A percentile compares a stretch with the other conserved stretches of the same genome.
Conservation (phyloP, 2,113 vertebrate species). For the Bambusicola thoracicus region DNA sequence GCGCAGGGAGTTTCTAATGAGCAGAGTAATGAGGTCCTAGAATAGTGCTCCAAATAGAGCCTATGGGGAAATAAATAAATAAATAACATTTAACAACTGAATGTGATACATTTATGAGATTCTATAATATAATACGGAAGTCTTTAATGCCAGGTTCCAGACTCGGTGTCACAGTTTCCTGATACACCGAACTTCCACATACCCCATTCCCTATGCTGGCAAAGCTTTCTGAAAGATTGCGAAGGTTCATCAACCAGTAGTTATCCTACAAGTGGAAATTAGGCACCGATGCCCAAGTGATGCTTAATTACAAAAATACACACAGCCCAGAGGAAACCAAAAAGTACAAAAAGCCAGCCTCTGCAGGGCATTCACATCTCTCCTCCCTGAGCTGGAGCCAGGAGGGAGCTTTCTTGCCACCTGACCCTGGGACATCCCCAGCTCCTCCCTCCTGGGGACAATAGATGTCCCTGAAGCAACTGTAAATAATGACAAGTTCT, state of each 20-base stretch:
- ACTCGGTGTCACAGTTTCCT: not conserved
- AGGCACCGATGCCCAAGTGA: not conserved
- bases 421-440: not conserved
- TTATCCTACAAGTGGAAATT: not conserved
- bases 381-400: not conserved
- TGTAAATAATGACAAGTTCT: not conserved
- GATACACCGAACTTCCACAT: not conserved
- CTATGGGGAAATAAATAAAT: not conserved
- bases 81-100: not conserved
- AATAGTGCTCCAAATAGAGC: not conserved
- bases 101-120: not conserved
- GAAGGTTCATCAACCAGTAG: not conserved
- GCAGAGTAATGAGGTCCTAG: not conserved
- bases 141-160: not conserved
- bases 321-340: not conserved
- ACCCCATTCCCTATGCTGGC: not conserved
- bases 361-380: rapidly evolving
- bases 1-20: not conserved
- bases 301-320: not conserved
- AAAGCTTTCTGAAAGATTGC: not conserved
- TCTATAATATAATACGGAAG: not conserved
- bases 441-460: not conserved
- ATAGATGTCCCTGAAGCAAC: rapidly evolving
- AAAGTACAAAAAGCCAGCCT: not conserved
- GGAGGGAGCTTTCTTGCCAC: not conserved